Conservation (phyloP, 2,113 vertebrate species). For the Garra rufa region DNA sequence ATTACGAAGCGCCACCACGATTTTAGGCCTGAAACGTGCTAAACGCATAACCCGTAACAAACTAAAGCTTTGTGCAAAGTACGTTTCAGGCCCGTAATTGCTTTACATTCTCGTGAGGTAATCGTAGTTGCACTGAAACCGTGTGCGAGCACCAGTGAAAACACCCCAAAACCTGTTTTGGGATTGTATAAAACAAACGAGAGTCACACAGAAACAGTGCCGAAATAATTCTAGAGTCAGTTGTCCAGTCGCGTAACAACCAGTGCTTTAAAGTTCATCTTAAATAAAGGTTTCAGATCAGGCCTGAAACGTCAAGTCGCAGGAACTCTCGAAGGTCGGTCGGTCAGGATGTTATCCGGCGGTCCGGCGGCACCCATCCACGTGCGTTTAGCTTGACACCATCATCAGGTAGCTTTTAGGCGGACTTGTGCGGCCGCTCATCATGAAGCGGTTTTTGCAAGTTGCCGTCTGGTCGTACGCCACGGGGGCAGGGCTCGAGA, state of each 20-base stretch:
- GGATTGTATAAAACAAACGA: not conserved
- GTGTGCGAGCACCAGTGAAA: conserved; percentile 43
- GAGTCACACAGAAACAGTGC: conserved; percentile 23
- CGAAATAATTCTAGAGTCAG: not conserved
- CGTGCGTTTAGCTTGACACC: conserved; percentile 78
- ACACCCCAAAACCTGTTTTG: conserved; percentile 24
- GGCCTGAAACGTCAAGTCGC: conserved; percentile 30
- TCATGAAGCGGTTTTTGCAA: conserved; percentile 82
- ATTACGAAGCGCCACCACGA: not conserved
- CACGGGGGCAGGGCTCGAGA: not conserved
- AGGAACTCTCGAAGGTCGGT: not conserved
- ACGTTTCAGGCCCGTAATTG: not conserved
- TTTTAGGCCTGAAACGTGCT: not conserved
- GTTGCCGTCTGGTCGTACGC: conserved; percentile 66
- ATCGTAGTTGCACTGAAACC: conserved; percentile 25
- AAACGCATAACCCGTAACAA: no score
- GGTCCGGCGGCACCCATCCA: not conserved
- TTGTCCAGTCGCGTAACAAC: not conserved
- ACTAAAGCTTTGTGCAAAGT: not conserved
- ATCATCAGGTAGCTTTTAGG: conserved; percentile 86
- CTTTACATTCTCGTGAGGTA: conserved; percentile 34
- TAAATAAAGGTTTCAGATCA: conserved; percentile 30
- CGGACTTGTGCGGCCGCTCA: conserved; percentile 75
- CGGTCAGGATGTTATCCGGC: not conserved
- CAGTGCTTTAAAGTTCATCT: conserved; percentile 50